Conservation (phyloP, 92 coral and sea anemone genomes). For the Epizoanthus illoricatus region DNA sequence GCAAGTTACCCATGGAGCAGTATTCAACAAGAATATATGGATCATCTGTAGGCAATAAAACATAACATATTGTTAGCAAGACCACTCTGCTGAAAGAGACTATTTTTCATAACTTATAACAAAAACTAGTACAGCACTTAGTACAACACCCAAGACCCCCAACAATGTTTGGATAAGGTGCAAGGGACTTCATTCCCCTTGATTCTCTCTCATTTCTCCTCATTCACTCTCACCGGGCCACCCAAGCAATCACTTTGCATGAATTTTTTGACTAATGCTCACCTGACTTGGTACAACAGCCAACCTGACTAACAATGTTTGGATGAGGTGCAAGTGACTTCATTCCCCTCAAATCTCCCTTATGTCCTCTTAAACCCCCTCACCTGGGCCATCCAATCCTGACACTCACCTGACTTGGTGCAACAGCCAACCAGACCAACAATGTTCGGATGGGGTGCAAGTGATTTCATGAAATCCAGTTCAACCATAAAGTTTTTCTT, state of each 20-base stretch:
- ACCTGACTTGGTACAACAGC: constrained; percentile 84
- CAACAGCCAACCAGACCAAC: constrained; percentile 92
- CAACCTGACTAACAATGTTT: constrained; percentile 75
- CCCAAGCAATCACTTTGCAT: neutral
- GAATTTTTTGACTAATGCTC: neutral
- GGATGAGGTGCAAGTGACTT: constrained; percentile 81
- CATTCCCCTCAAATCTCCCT: constrained; percentile 37
- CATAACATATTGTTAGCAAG: neutral
- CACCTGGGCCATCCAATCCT: neutral
- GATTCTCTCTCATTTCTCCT: too few relatives aligned
- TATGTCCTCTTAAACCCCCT: neutral
- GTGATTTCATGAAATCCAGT: constrained; percentile 92
- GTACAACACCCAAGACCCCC: too few relatives aligned
- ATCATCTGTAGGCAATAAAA: constrained; percentile 44
- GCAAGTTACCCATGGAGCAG: constrained; percentile 82
- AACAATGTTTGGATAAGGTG: too few relatives aligned
- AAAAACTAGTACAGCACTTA: neutral
- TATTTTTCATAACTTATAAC: neutral
- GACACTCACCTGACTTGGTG: constrained; percentile 78
- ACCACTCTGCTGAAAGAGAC: neutral
- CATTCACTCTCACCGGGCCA: neutral
- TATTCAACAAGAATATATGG: constrained; percentile 90
- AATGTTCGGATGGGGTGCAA: constrained; percentile 90
- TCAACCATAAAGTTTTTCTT: constrained; percentile 82
- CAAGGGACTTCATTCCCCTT: too few relatives aligned